phyloP scores from a whole-genome alignment of 2,113 vertebrate species.

The Halichoeres trimaculatus region DNA sequence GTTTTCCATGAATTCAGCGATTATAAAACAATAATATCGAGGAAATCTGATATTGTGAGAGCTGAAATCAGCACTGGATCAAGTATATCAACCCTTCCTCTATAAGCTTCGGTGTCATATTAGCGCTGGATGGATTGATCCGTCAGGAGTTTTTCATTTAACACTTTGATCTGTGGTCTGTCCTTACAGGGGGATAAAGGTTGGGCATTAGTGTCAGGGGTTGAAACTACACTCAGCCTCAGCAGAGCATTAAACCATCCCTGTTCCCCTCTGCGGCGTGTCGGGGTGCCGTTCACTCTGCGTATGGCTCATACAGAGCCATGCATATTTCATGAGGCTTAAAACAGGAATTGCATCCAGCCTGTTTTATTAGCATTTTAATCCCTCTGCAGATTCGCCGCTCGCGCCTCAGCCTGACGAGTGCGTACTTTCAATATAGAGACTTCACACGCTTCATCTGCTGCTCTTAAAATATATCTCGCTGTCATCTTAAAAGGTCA shows the following conservation, averaged over 20 bases:
- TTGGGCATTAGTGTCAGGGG: constrained; percentile 34
- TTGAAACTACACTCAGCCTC: constrained; percentile 53
- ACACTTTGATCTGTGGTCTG: constrained; percentile 26
- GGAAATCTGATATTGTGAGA: too few species aligned
- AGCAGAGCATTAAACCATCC: constrained; percentile 66
- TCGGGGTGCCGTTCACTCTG: constrained; percentile 51
- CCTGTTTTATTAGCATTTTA: constrained; percentile 83
- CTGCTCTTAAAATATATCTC: constrained; percentile 42
- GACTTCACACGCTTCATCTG: constrained; percentile 53
- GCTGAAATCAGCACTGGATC: too few species aligned
- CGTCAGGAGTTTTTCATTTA: constrained; percentile 3
- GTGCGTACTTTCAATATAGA: constrained; percentile 54
- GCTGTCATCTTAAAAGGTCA: constrained; percentile 41
- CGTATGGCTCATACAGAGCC: constrained; percentile 58
- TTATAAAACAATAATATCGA: too few species aligned
- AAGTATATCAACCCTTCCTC: too few species aligned
- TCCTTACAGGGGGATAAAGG: constrained; percentile 14
- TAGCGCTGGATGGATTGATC: neutral
- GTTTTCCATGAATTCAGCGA: too few species aligned
- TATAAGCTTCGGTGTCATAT: neutral
- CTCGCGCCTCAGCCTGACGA: constrained; percentile 45
- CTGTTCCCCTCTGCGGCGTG: constrained; percentile 43
- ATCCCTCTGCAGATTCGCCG: constrained; percentile 70
- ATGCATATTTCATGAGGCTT: constrained; percentile 83
- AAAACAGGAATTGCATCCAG: constrained; percentile 76